A percentile compares a stretch with the other conserved stretches of the same genome.
Conservation (phyloP, 2,113 vertebrate genomes). For the Aspiorhynchus laticeps region DNA sequence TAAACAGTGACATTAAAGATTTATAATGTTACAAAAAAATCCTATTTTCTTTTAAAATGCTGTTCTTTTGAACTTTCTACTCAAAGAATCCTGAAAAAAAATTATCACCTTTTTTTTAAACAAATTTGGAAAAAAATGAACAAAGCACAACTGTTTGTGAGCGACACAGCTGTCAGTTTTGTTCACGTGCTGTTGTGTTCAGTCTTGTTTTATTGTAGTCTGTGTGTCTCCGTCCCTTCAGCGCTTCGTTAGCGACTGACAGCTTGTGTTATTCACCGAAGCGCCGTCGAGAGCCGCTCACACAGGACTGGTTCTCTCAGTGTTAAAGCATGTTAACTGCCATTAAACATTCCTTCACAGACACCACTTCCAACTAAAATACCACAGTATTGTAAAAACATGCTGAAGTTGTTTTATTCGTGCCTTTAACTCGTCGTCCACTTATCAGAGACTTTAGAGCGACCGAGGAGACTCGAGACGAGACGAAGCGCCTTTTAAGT, state of each 20-base stretch:
- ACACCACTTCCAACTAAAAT: neutral
- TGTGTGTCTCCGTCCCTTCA: neutral
- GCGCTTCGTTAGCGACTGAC: neutral
- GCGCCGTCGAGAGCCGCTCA: neutral
- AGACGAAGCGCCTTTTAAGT: neutral
- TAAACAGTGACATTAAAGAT: neutral
- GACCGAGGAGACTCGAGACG: neutral
- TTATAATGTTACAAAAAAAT: neutral
- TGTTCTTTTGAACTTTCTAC: neutral
- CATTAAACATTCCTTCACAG: neutral
- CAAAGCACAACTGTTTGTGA: too few relatives aligned
- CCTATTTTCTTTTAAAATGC: too few relatives aligned
- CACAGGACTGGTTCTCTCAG: neutral
- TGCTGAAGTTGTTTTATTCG: neutral
- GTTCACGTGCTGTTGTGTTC: neutral
- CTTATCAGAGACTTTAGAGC: neutral
- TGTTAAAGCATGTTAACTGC: neutral
- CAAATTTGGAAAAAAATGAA: too few relatives aligned
- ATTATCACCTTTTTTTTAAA: neutral
- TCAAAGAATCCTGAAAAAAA: neutral
- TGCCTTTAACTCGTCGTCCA: neutral
- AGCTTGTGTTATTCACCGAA: neutral
- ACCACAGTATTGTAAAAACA: constrained; percentile 8
- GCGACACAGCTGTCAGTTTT: neutral
- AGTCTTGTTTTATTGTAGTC: neutral